Evolutionary conservation across 2,797 vertebrate genomes (phyloP).

Genomic region (Cephalopachus bancanus): DNA sequence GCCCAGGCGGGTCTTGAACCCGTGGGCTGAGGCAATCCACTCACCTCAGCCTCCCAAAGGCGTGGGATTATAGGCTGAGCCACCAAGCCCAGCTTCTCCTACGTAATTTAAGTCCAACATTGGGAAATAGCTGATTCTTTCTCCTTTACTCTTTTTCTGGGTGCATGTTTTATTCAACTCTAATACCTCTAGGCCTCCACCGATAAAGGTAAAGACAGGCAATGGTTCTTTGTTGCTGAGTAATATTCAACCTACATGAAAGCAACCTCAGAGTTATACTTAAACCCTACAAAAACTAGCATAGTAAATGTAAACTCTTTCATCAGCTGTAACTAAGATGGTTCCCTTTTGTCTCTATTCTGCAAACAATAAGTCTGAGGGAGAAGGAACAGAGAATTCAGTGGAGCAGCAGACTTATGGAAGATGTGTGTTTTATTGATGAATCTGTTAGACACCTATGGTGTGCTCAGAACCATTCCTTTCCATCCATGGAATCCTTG

Average conservation of each 20-base stretch:
- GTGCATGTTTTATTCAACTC: constrained; percentile 53
- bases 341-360: background rate
- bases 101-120: background rate
- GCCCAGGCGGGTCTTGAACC: too few species aligned
- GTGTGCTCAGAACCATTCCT: background rate
- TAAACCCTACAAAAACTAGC: constrained; percentile 67
- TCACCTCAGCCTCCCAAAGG: too few species aligned
- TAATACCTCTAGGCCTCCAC: constrained; percentile 16
- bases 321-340: constrained; percentile 76
- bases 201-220: constrained; percentile 68
- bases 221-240: constrained; percentile 78
- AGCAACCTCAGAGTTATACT: constrained; percentile 77
- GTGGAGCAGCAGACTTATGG: background rate
- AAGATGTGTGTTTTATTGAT: background rate
- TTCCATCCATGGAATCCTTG: background rate
- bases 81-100: background rate
- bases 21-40: too few species aligned
- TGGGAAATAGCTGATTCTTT: background rate
- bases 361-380: background rate
- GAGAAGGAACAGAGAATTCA: background rate
- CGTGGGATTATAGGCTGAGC: too few species aligned
- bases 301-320: constrained; percentile 78
- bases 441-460: background rate
- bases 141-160: constrained; percentile 41
- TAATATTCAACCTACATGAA: constrained; percentile 82